Base-by-base conservation (phyloP, 1,140 invertebrate genomes). In the Drosophila tsacasi region DNA sequence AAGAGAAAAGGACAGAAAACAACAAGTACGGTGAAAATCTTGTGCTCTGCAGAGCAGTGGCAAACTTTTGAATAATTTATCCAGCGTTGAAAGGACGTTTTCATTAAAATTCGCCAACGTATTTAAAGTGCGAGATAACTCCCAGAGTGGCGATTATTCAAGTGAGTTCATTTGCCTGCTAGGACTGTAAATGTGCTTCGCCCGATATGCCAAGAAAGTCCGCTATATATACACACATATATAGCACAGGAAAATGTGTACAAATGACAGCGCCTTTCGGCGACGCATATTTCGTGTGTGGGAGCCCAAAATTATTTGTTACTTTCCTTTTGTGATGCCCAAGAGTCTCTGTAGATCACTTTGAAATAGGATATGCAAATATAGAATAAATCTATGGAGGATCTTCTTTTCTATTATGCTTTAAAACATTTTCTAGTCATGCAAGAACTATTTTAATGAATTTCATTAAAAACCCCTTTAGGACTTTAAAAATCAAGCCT, bases 51-150 rank as follows among this genome's bases (percentile, higher is more conserved):
- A 72, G 15, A 17, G 79, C 80, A 85, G 62, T 78, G 69, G 83
- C 69, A 87, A 89, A 87, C 85, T 90, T 90, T 90, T 90, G 85
- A 90, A 90, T 90, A 90, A 90, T 90, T 90, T 90, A 90, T 90
- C 79, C 76, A 62, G 86, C 81, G 85, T 80, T 90, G 85, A 90
- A 90, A 90, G 85, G 85, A 90, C 86, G 67, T 90, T 90, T 90
- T 90, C 86, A 90, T 90, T 90, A 90, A 90, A 90, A 90, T 90
- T 84, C 81, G 76, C 81, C 85, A 90, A 90, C 85, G 79, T 80
- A 80, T 90, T 90, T 90, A 90, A 91, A 90, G 82, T 85, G 86
- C 85, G 72, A 82, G 85, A 90, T 90, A 90, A 91, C 79, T 90
- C 86, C 85, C 85, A 79, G 81, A 82, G 85, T 79, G 85, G 76